A percentile compares a stretch with the other conserved stretches of the same genome.
These are phyloP conservation scores for Scaptomyza cyrtandrae DNA, from an alignment of 2,888 invertebrate genomes.

Conservation along the genomic window DNA sequence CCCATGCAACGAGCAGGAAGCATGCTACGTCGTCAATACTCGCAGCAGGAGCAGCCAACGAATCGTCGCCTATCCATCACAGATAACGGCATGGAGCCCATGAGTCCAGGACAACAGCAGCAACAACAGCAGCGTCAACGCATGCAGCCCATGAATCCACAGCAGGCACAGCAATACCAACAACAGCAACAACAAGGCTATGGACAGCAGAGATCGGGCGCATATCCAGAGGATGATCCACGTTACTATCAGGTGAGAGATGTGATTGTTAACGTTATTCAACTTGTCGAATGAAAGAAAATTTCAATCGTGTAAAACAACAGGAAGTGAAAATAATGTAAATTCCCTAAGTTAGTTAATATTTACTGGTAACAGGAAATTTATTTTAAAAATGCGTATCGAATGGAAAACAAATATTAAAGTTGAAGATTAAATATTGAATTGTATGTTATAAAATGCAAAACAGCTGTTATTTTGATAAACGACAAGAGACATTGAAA, in stretches of 20 bases:
- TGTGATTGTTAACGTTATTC: neutral
- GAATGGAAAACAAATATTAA: no score
- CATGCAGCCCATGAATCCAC: slow-evolving; percentile 81
- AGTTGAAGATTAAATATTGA: no score
- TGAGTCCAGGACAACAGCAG: slow-evolving; percentile 82
- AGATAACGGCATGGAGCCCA: slow-evolving; percentile 85
- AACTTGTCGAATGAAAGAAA: neutral
- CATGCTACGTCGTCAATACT: slow-evolving; percentile 92
- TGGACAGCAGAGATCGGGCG: slow-evolving; percentile 81
- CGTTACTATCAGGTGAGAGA: slow-evolving; percentile 86
- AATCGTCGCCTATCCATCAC: slow-evolving; percentile 86
- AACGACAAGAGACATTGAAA: no score
- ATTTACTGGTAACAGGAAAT: no score
- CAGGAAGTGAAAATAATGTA: no score
- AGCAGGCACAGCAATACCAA: slow-evolving; percentile 70
- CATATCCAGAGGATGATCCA: slow-evolving; percentile 88
- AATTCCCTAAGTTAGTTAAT: no score
- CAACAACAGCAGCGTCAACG: slow-evolving; percentile 75
- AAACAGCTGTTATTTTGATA: no score
- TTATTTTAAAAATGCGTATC: no score
- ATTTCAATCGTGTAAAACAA: neutral
- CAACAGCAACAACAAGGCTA: slow-evolving; percentile 85
- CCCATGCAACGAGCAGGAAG: slow-evolving; percentile 91
- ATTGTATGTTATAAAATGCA: no score
- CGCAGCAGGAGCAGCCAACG: slow-evolving; percentile 90